A percentile compares a stretch with the other conserved stretches of the same genome.
These are phyloP conservation scores for Romanogobio albipinnatus DNA, from an alignment of 2,113 vertebrate genomes.

Conservation along the genomic window DNA sequence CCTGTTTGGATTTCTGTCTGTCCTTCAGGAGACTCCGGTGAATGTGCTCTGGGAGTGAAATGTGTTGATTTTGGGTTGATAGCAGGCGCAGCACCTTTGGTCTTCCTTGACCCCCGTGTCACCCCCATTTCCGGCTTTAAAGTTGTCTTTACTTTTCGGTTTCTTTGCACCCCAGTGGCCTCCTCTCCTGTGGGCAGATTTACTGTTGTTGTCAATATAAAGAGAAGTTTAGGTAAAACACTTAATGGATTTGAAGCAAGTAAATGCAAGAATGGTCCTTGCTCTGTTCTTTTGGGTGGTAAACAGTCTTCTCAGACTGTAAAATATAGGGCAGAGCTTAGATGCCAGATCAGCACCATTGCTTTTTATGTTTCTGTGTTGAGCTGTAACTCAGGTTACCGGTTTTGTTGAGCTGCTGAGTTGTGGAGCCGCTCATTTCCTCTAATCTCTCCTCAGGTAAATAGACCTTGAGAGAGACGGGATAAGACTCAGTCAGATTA, in stretches of 20 bases:
- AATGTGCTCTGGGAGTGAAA: neutral
- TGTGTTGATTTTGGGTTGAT: conserved; percentile 39
- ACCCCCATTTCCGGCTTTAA: conserved; percentile 25
- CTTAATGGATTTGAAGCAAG: neutral
- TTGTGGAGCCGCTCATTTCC: conserved; percentile 25
- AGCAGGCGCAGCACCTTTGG: conserved; percentile 25
- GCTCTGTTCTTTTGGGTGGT: neutral
- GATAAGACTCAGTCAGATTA: conserved; percentile 24
- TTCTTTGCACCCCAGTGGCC: neutral
- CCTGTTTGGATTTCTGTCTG: conserved; percentile 29
- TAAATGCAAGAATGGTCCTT: neutral
- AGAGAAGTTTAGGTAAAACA: neutral
- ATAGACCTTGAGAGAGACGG: conserved; percentile 43
- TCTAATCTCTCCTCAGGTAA: conserved; percentile 41
- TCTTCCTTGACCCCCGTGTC: conserved; percentile 36
- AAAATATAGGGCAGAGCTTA: neutral
- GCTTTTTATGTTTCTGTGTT: neutral
- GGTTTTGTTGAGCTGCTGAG: conserved; percentile 40
- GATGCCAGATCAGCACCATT: neutral
- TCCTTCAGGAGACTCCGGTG: conserved; percentile 39
- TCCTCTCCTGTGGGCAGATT: conserved; percentile 38
- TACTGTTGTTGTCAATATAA: neutral
- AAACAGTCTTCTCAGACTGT: too few relatives aligned
- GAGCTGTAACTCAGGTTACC: conserved; percentile 44
- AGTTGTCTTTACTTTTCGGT: conserved; percentile 39